Evolutionary conservation across 1,140 invertebrate species (phyloP), one percentile per base, ranked within the genome.

Genomic region (Drosophila guanche): DNA sequence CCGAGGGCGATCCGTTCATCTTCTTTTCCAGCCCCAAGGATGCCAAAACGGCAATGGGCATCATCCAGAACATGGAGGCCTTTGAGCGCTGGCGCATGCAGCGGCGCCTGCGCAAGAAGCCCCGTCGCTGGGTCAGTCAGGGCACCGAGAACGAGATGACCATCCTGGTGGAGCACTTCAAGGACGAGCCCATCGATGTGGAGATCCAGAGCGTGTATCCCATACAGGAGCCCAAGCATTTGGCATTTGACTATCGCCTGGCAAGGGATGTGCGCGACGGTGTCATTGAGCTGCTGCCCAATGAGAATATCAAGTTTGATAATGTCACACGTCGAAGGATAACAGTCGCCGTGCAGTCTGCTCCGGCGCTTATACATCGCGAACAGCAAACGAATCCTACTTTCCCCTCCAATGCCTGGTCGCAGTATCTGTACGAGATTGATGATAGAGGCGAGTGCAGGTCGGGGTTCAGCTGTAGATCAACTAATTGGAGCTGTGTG

Each of bases 131-230:
- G 95, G 80, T 92, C 37, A 92, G 93, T 41, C 89, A 94, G 0
- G 95, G 95, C 16, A 95, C 95, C 88, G 93, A 94, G 75, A 63
- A 70, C 4, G 95, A 95, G 91, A 92, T 96, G 53, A 93, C 93
- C 45, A 91, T 93, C 43, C 60, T 90, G 3, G 81, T 92, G 23
- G 90, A 93, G 5, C 90, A 92, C 6, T 93, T 93, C 58, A 92
- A 91, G 7, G 92, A 95, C 56, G 92, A 93, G 1, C 91, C 95
- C 16, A 92, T 94, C 48, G 93, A 95, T 76, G 92, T 95, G 12
- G 94, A 95, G 90, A 93, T 95, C 29, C 93, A 93, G 86, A 92
- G 93, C 25, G 92, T 92, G 33, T 95, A 93, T 91, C 94, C 94
- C 14, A 92, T 93, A 29, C 89, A 91, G 41, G 90, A 93, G 65